phyloP scores from a whole-genome alignment of 2,113 vertebrate species.

The Malurus melanocephalus region DNA sequence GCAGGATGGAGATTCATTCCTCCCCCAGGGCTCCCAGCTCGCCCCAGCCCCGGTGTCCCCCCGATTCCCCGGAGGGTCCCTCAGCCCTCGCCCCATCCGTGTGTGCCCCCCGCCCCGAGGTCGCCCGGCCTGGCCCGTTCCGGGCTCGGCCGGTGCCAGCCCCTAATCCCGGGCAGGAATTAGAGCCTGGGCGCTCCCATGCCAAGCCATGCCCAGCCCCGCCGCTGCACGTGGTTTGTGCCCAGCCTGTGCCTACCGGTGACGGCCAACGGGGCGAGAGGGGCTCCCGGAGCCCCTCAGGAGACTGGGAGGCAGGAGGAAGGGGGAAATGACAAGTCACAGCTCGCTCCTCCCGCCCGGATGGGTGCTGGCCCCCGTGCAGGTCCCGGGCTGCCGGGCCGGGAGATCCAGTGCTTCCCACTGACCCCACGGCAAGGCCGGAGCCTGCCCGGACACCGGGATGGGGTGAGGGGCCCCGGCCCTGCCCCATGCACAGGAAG shows the following conservation, averaged over 20 bases:
- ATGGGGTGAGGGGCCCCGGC: neutral
- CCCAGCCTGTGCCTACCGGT: neutral
- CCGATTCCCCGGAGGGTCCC: neutral
- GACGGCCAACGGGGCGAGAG: neutral
- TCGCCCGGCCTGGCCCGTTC: neutral
- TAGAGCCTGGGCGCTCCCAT: rapidly evolving
- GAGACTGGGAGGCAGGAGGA: neutral
- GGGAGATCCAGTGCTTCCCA: neutral
- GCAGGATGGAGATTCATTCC: rapidly evolving
- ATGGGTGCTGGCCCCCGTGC: neutral
- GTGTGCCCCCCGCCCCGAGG: neutral
- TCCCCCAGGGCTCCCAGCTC: rapidly evolving
- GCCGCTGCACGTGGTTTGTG: neutral
- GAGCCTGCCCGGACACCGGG: neutral
- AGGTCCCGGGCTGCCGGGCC: neutral
- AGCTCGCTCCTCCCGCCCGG: neutral
- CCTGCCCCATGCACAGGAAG: neutral
- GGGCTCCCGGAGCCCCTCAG: neutral
- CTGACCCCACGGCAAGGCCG: neutral
- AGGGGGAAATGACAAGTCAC: neutral
- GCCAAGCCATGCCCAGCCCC: neutral
- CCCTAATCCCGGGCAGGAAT: neutral
- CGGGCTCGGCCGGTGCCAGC: neutral
- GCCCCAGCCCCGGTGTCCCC: neutral
- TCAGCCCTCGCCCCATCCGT: neutral